Percentiles rank a stretch among this genome's conserved stretches.
Conservation (phyloP, 2,797 vertebrate species). For the Onychomys torridus region DNA sequence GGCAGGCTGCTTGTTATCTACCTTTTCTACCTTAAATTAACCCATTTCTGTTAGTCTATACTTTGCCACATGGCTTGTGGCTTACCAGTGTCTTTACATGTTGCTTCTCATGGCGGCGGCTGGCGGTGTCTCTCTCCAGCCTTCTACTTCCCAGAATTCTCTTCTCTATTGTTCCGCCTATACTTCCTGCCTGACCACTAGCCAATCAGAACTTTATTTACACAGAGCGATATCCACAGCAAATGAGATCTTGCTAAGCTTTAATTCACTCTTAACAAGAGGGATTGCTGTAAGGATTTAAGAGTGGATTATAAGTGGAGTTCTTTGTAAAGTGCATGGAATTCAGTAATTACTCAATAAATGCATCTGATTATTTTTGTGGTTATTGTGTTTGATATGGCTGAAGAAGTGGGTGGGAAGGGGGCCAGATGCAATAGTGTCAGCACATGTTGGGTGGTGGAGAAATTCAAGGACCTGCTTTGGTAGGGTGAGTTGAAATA, state of each 20-base stretch:
- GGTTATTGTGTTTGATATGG: neutral
- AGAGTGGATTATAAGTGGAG: neutral
- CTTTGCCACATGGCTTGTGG: no score
- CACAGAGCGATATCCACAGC: no score
- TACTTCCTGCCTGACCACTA: no score
- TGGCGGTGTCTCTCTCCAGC: no score
- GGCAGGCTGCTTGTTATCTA: no score
- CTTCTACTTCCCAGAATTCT: no score
- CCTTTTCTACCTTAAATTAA: no score
- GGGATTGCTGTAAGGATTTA: constrained; percentile 1
- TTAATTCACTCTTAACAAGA: constrained; percentile 7
- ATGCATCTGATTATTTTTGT: neutral
- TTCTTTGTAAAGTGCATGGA: neutral
- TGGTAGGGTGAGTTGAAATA: neutral
- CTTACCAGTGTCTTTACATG: no score
- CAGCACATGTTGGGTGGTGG: neutral
- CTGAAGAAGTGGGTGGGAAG: neutral
- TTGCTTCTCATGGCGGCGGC: no score
- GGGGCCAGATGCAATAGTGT: rapidly evolving
- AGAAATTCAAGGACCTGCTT: neutral
- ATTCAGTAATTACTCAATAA: neutral
- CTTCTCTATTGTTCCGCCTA: no score
- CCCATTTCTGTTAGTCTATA: no score
- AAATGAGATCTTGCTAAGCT: constrained; percentile 42
- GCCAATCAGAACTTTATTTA: no score